Evolutionary conservation across 2,888 invertebrate genomes (phyloP).

Genomic region (Spodoptera littoralis): DNA sequence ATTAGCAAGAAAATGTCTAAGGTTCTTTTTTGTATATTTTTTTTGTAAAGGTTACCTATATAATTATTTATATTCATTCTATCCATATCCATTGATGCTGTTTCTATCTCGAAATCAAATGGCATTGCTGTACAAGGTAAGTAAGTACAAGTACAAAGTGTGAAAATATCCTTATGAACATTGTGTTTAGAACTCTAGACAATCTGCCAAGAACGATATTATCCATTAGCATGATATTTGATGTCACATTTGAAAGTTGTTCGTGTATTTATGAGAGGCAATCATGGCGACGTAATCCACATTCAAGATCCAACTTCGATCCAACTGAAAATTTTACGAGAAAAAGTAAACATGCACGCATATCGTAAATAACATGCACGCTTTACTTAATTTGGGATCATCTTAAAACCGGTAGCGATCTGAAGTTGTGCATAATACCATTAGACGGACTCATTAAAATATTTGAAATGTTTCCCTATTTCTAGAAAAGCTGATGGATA

Average conservation of each 20-base stretch:
- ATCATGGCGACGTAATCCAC: constrained; percentile 1
- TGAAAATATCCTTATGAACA: too few species aligned
- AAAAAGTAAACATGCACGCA: not conserved
- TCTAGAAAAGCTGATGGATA: constrained; percentile 22
- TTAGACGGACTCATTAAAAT: constrained; percentile 33
- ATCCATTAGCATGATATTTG: not conserved
- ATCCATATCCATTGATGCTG: too few species aligned
- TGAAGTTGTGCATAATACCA: constrained; percentile 13
- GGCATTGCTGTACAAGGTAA: too few species aligned
- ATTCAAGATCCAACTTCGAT: constrained; percentile 3
- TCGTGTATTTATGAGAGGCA: not conserved
- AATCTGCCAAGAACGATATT: not conserved
- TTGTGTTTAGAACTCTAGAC: too few species aligned
- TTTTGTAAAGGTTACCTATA: too few species aligned
- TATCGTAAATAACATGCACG: not conserved
- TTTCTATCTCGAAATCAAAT: too few species aligned
- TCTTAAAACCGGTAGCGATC: constrained; percentile 21
- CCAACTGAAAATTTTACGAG: constrained; percentile 10
- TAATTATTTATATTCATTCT: too few species aligned
- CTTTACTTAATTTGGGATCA: constrained; percentile 11
- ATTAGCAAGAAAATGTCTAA: too few species aligned
- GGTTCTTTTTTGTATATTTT: too few species aligned
- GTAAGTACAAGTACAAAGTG: too few species aligned
- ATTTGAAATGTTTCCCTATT: constrained; percentile 29
- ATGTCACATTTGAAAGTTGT: constrained; percentile 2